Evolutionary conservation across 2,113 vertebrate genomes (phyloP).

Genomic region (Pachypanchax playfairii): DNA sequence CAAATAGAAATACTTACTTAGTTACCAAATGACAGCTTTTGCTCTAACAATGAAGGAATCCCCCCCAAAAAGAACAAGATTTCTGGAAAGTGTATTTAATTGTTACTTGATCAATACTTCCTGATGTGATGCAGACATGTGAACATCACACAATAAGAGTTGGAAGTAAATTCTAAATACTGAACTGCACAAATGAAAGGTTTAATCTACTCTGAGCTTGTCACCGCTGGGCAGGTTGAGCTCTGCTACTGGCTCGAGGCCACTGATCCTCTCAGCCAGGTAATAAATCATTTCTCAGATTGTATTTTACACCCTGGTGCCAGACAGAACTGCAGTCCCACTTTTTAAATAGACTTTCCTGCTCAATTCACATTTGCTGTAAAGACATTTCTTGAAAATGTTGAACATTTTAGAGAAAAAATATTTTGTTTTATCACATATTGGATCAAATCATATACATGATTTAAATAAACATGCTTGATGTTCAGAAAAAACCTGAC

Average conservation of each 20-base stretch:
- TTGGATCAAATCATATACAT: too few relatives aligned
- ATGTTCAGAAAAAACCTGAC: not conserved
- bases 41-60: too few relatives aligned
- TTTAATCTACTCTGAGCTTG: not conserved
- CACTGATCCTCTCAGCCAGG: constrained; percentile 17
- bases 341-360: constrained; percentile 23
- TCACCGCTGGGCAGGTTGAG: constrained; percentile 14
- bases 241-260: constrained; percentile 12
- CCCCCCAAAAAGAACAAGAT: not conserved
- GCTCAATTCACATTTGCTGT: constrained; percentile 28
- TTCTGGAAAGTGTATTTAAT: not conserved
- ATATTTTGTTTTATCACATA: not conserved
- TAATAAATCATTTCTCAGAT: constrained; percentile 65
- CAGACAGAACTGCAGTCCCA: constrained; percentile 45
- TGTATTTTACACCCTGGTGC: constrained; percentile 63
- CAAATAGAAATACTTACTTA: too few relatives aligned
- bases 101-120: not conserved
- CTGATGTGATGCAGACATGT: not conserved
- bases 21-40: too few relatives aligned
- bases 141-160: not conserved
- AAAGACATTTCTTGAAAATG: constrained; percentile 2
- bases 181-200: constrained; percentile 16
- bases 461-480: not conserved
- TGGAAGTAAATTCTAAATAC: not conserved
- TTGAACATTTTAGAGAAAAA: not conserved